Base-by-base conservation (phyloP, 2,888 invertebrate genomes). In the Timema podura region DNA sequence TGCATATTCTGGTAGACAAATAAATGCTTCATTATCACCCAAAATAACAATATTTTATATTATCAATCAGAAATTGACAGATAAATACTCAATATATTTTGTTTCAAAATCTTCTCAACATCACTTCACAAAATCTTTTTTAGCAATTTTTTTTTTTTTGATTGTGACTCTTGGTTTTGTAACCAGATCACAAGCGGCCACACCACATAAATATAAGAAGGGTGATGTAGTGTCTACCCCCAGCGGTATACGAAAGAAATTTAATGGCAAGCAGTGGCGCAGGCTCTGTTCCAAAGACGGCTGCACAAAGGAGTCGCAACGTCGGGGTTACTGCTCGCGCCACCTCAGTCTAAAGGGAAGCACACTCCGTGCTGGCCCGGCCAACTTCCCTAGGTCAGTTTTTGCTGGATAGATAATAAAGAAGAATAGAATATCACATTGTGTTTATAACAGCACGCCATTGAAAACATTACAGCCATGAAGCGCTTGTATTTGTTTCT, bases 221-320 rank as follows among this genome's bases (percentile, higher is more conserved):
- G 98, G 98, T 75, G 98, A 99, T 82, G 94, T 98, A 70, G 95
- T 96, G 49, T 90, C 92, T 6, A 95, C 95, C 66, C 93, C 95
- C 5, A 95, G 93, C 77, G 98, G 98, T 75, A 96, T 99, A 77
- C 86, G 98, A 13, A 99, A 99, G 85, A 99, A 98, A 84, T 99
- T 96, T 83, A 99, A 99, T 84, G 99, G 99, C 51, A 99, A 99
- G 83, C 99, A 99, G 81, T 99, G 98, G 99, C 88, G 98, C 73
- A 87, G 98, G 77, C 87, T 99, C 74, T 99, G 98, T 84, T 96
- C 96, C 72, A 94, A 93, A 81, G 94, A 95, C 78, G 93, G 94
- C 70, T 98, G 98, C 83, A 91, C 91, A 51, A 95, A 95, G 84
- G 98, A 99, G 86, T 98, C 98, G 78, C 98, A 99, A 83, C 86